Evolutionary conservation across 2,113 vertebrate genomes (phyloP), one percentile per base, ranked within the genome.

Genomic region (Alosa alosa): DNA sequence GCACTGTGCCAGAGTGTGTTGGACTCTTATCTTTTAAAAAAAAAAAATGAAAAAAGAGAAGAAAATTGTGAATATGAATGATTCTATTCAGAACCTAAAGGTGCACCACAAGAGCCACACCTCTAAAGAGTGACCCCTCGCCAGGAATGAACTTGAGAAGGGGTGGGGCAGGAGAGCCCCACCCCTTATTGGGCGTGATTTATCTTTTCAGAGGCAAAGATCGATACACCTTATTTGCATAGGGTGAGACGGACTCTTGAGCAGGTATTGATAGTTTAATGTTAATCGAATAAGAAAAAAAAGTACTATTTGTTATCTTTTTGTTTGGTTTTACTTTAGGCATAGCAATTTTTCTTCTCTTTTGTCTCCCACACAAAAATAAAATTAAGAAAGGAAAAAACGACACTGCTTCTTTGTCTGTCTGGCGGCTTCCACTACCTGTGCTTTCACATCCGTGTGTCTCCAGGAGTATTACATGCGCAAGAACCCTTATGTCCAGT

Each of bases 391-490:
- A 82, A 88, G 25, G 7, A 75, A 25, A 88, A 90, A 89, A 68
- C 41, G 88, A 88, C 89, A 81, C 89, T 89, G 87, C 86, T 91
- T 86, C 88, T 46, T 81, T 50, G 46, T 46, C 82, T 50, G 57
- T 87, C 78, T 22, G 52, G 31, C n/a, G 83, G 90, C 89, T 91
- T 86, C 82, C 52, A 88, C 75, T 82, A 88, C 87, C 7, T 45
- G 78, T 86, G 82, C 81, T 82, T 45, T 41, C 91, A 88, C 87
- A 86, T 90, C 75, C 89, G 88, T 93, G 90, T 94, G 93, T 92
- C 87, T 93, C 92, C 92, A 89, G 84, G 91, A 92, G 91, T 94
- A 93, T 94, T 94, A 93, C 72, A 78, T 72, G 9, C 88, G 85
- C 88, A 84, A 91, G 85, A 91, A 82, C 86, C 93, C 90, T 90